Evolutionary conservation across 2,113 vertebrate genomes (phyloP), one percentile per base, ranked within the genome.

Genomic region (Oreochromis aureus): DNA sequence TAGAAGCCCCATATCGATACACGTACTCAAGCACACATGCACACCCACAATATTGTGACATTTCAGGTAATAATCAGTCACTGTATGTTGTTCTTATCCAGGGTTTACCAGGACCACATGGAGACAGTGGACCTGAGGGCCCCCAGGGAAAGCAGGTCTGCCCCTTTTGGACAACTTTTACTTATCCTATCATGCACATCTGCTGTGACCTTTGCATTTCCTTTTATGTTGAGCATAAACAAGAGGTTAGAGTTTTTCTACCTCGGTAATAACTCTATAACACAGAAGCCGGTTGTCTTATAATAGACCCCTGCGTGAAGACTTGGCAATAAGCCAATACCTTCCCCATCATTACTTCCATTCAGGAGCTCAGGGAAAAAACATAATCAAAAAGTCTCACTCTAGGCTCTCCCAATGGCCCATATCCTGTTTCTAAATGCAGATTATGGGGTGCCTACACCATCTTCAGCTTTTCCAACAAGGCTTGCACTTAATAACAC

Each of bases 41-140:
- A 39, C 56, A 53, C 19, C 22, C 19, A 55, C 9, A 54, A 22
- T 18, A 32, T 10, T 56, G 53, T 79, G 81, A 73, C 71, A 41
- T 80, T 46, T 55, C 1, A 53, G 51, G 46, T 53, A 46, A 34
- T 78, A 18, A 87, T 84, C 41, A 63, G 87, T 76, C 10, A 3
- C 2, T 71, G n/a, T 86, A 13, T 88, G 22, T 90, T 91, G 9
- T 95, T 76, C 93, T 87, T 94, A 61, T 82, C 86, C 84, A 98
- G 98, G 98, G 98, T 61, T 91, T 96, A 58, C 97, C 97, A 89
- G 98, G 98, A 89, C 96, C 97, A 82, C 92, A 95, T 22, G 98
- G 98, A 90, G 98, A 98, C 90, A 92, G 93, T n/a, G 98, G 98
- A 84, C 96, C 95, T 59, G 97, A 97, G 95, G 98, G 98, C 24